phyloP scores from a whole-genome alignment of 2,113 vertebrate species.

The Otus sunia region DNA sequence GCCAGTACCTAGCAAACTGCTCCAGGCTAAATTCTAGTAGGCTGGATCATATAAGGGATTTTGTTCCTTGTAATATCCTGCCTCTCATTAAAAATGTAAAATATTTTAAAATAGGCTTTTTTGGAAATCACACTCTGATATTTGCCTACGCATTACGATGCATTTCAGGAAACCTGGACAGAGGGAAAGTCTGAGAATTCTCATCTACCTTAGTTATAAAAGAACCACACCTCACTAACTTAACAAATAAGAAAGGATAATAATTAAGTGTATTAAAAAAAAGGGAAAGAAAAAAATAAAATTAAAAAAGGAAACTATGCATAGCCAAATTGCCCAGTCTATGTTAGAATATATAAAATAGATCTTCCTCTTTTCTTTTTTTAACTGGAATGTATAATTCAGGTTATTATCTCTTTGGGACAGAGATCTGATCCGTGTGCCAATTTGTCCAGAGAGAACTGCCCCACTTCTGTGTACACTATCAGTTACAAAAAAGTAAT shows the following conservation, averaged over 20 bases:
- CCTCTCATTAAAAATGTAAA: background rate
- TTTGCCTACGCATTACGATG: accelerated
- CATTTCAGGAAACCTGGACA: background rate
- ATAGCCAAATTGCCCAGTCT: background rate
- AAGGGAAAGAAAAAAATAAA: background rate
- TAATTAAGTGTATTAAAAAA: background rate
- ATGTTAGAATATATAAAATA: background rate
- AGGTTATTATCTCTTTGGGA: background rate
- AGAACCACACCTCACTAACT: background rate
- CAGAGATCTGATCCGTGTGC: background rate
- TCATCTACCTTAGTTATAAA: background rate
- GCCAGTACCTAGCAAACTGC: background rate
- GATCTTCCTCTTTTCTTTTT: background rate
- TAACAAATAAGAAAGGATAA: background rate
- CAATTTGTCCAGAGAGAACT: background rate
- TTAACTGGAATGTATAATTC: background rate
- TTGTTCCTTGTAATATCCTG: background rate
- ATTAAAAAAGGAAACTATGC: background rate
- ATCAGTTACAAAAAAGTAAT: background rate
- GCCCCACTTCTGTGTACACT: background rate
- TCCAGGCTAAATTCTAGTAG: background rate
- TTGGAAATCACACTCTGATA: background rate
- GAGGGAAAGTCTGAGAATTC: background rate
- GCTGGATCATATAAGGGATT: background rate
- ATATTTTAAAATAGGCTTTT: background rate